A percentile compares a stretch with the other conserved stretches of the same genome.
phyloP scores from a whole-genome alignment of 2,113 vertebrate species.

The Salvelinus sp. region DNA sequence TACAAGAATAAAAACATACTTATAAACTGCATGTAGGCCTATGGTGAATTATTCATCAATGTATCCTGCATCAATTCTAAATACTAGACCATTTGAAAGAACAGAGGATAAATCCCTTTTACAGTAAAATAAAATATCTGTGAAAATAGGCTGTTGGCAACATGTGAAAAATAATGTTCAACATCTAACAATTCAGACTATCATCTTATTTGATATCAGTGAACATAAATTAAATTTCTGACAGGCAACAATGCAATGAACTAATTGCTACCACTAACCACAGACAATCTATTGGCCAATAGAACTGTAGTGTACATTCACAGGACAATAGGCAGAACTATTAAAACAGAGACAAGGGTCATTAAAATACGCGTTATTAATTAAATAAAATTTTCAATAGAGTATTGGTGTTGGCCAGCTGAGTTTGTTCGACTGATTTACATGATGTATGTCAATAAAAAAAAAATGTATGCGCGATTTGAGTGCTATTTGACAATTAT shows the following conservation, averaged over 20 bases:
- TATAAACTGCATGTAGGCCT: too few relatives aligned
- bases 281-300: neutral
- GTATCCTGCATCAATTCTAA: too few relatives aligned
- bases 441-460: neutral
- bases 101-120: neutral
- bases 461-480: neutral
- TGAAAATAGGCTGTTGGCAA: too few relatives aligned
- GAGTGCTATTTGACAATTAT: neutral
- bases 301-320: neutral
- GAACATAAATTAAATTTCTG: neutral
- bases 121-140: neutral
- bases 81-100: neutral
- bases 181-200: neutral
- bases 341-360: neutral
- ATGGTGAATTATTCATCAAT: too few relatives aligned
- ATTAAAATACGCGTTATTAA: neutral
- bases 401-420: neutral
- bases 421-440: neutral
- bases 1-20: neutral
- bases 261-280: neutral
- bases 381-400: neutral
- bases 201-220: neutral
- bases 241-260: neutral
- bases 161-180: too few relatives aligned
- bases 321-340: neutral